Percentiles rank a stretch among this genome's conserved stretches.
These are phyloP conservation scores for Aporophyla nigra DNA, from an alignment of 2,888 invertebrate species.

Conservation along the genomic window DNA sequence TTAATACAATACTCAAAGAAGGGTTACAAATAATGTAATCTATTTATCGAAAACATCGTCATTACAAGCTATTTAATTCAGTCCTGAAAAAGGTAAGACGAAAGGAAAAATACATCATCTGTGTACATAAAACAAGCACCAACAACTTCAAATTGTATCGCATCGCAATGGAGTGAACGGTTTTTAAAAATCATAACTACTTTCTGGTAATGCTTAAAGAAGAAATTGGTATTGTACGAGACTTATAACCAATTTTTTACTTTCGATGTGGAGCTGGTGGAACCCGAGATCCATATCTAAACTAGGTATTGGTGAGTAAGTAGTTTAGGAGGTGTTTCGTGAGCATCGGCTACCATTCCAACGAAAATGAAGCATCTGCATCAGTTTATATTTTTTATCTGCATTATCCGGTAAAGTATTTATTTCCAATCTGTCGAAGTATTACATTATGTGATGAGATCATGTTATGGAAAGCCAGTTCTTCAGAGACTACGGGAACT, in stretches of 20 bases:
- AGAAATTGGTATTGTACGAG: not conserved
- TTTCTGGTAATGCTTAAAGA: not conserved
- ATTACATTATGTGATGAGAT: slow-evolving; percentile 26
- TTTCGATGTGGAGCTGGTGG: slow-evolving; percentile 6
- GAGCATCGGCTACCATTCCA: not conserved
- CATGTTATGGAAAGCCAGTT: slow-evolving; percentile 19
- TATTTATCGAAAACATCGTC: not conserved
- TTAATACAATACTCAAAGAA: not conserved
- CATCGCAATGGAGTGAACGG: not conserved
- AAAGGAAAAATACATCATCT: slow-evolving; percentile 7
- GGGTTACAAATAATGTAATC: not conserved
- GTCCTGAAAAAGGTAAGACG: slow-evolving; percentile 19
- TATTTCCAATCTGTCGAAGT: slow-evolving; percentile 40
- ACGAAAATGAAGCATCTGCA: not conserved
- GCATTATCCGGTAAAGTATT: slow-evolving; percentile 44
- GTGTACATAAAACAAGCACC: not conserved
- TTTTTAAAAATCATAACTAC: not conserved
- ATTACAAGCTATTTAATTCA: not conserved
- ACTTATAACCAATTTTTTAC: too few species aligned
- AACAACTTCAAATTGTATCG: not conserved
- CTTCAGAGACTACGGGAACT: not conserved
- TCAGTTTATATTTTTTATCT: not conserved
- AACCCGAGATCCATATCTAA: slow-evolving; percentile 4
- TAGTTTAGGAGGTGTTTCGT: not conserved
- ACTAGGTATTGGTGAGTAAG: slow-evolving; percentile 9